These are phyloP conservation scores for Tetramorium bicarinatum DNA, from an alignment of 2,888 invertebrate genomes.

Conservation along the genomic window DNA sequence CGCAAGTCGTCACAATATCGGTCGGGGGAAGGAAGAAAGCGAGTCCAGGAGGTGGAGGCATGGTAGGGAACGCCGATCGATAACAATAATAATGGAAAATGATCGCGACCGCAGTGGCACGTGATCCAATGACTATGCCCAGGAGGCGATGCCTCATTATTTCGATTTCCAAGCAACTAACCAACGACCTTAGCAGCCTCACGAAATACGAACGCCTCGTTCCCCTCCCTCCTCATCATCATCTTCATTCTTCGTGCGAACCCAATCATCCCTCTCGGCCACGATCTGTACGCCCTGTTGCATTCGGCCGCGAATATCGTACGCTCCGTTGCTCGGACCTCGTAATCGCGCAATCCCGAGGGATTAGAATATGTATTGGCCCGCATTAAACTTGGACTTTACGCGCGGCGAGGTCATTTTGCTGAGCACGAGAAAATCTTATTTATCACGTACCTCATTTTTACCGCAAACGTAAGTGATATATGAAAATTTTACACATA, in stretches of 20 bases:
- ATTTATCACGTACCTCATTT: constrained; percentile 18
- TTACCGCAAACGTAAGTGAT: background rate
- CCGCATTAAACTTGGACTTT: constrained; percentile 40
- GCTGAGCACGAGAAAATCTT: constrained; percentile 32
- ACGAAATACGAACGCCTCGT: constrained; percentile 78
- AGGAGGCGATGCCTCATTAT: constrained; percentile 83
- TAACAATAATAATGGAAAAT: constrained; percentile 84
- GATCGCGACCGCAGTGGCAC: constrained; percentile 85
- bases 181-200: constrained; percentile 81
- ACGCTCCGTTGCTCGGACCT: constrained; percentile 71
- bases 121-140: constrained; percentile 85
- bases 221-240: constrained; percentile 68
- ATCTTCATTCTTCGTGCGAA: constrained; percentile 78
- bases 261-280: constrained; percentile 77
- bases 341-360: constrained; percentile 74
- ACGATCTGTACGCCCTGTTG: constrained; percentile 69
- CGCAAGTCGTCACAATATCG: constrained; percentile 78
- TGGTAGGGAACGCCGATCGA: constrained; percentile 79
- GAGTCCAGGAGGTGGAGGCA: constrained; percentile 45
- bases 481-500: background rate
- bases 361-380: constrained; percentile 56
- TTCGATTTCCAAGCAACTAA: constrained; percentile 83
- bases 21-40: constrained; percentile 43
- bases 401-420: constrained; percentile 36
- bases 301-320: constrained; percentile 74